Evolutionary conservation across 2,113 vertebrate genomes (phyloP).

Genomic region (Scartelaos histophorus): DNA sequence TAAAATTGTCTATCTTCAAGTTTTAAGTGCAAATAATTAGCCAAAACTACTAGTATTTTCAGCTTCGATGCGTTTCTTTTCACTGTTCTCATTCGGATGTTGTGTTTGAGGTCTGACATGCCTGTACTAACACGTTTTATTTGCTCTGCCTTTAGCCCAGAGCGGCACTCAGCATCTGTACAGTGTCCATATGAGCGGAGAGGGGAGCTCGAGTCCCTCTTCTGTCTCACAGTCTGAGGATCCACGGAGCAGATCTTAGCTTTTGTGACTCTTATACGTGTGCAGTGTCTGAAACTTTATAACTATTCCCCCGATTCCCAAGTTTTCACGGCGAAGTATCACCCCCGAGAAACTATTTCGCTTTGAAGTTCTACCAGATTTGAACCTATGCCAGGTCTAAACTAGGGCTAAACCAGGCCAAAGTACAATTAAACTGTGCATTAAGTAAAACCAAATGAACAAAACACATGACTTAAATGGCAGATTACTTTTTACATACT

Average conservation of each 20-base stretch:
- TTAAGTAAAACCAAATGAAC: too few relatives aligned
- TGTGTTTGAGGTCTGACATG: slow-evolving; percentile 54
- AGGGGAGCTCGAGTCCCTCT: slow-evolving; percentile 4
- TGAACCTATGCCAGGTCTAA: background rate
- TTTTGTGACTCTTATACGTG: slow-evolving; percentile 1
- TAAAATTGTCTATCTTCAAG: too few relatives aligned
- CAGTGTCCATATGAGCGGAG: slow-evolving; percentile 18
- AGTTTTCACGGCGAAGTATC: background rate
- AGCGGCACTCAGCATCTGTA: slow-evolving; percentile 34
- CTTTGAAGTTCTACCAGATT: background rate
- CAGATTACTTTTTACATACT: too few relatives aligned
- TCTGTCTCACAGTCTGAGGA: slow-evolving; percentile 36
- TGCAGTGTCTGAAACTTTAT: background rate
- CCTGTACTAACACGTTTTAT: slow-evolving; percentile 61
- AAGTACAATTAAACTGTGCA: too few relatives aligned
- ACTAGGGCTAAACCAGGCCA: too few relatives aligned
- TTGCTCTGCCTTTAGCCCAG: slow-evolving; percentile 23
- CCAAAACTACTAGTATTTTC: too few relatives aligned
- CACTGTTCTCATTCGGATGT: slow-evolving; percentile 31
- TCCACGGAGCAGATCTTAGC: slow-evolving; percentile 30
- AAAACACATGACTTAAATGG: too few relatives aligned
- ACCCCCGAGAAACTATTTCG: background rate
- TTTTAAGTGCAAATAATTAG: too few relatives aligned
- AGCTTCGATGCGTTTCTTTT: too few relatives aligned
- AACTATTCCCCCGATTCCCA: background rate